Evolutionary conservation across 2,888 invertebrate genomes (phyloP), one percentile per base, ranked within the genome.

Genomic region (Luperina testacea): DNA sequence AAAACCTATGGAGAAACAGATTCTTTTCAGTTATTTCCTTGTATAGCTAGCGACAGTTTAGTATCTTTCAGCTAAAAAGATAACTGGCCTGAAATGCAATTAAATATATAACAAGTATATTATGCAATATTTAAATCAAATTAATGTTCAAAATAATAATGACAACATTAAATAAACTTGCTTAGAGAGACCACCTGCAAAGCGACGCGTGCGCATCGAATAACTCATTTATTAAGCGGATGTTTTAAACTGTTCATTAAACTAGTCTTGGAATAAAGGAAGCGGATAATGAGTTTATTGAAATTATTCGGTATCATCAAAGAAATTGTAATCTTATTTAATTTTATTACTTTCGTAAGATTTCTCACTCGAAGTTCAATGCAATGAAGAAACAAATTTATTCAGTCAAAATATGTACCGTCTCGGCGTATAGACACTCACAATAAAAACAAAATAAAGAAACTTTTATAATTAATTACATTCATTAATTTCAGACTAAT

Each of bases 171-270:
- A 78, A 83, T 80, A 80, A 85, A 83, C 70, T 78, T 81, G 81
- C 77, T 83, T 77, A 84, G 77, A 79, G 78, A 82, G 90, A 90
- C 90, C 90, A 87, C 90, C 90, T 86, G 88, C 84, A 84, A 80
- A 84, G 84, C 78, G 87, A 72, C 87, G 85, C 88, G 88, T 87
- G 87, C 88, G 89, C 86, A 79, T 42, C 75, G 80, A 86, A 76
- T 81, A 83, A 86, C 72, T 86, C 81, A 83, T 80, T 83, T 80
- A 80, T 76, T 78, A 78, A 85, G 86, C 86, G 86, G 84, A 86
- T 83, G 86, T 81, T 81, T 80, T 63, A 86, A 80, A 59, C 68
- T 74, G 77, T 75, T 80, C 82, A 85, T 85, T 82, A 85, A 85
- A 82, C 77, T 85, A 84, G 73, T 79, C 77, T 85, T 8, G 27